Percentiles rank a stretch among this genome's conserved stretches.
These are phyloP conservation scores for Oryzias dopingdopingensis DNA, from an alignment of 2,797 vertebrate species.

Conservation along the genomic window DNA sequence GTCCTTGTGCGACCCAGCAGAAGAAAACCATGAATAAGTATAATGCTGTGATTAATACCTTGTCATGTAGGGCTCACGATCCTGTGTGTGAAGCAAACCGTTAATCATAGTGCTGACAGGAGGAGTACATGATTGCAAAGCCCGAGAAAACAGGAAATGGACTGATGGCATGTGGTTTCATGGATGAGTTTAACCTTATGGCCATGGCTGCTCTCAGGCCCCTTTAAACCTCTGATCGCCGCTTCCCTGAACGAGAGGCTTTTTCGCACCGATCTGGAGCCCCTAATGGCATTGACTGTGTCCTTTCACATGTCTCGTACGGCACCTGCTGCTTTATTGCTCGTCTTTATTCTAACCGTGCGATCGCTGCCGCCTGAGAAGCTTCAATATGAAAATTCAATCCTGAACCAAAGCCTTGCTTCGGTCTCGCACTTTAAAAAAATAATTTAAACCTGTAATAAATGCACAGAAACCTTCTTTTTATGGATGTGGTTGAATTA, in stretches of 20 bases:
- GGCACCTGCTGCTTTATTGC: slow-evolving; percentile 47
- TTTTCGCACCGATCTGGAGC: slow-evolving; percentile 55
- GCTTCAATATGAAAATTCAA: slow-evolving; percentile 20
- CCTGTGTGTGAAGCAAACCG: slow-evolving; percentile 41
- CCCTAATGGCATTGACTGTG: slow-evolving; percentile 67
- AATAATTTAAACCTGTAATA: slow-evolving; percentile 52
- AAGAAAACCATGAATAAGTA: slow-evolving; percentile 45
- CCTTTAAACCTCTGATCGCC: slow-evolving; percentile 47
- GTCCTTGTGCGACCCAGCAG: slow-evolving; percentile 30
- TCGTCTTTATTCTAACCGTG: slow-evolving; percentile 30
- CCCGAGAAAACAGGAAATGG: slow-evolving; percentile 22
- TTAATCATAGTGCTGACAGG: slow-evolving; percentile 57
- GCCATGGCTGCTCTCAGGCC: slow-evolving; percentile 48
- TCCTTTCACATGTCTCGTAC: slow-evolving; percentile 56
- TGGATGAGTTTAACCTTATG: slow-evolving; percentile 41
- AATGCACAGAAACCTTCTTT: slow-evolving; percentile 39
- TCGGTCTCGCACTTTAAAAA: slow-evolving; percentile 29
- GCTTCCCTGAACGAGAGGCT: slow-evolving; percentile 50
- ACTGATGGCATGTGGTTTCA: slow-evolving; percentile 26
- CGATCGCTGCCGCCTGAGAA: slow-evolving; percentile 23
- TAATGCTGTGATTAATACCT: slow-evolving; percentile 58
- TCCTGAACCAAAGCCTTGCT: slow-evolving; percentile 34
- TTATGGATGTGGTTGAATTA: slow-evolving; percentile 30
- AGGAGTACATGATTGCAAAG: slow-evolving; percentile 38
- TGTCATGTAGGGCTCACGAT: slow-evolving; percentile 33